These are phyloP conservation scores for Lumbricus terrestris DNA, from an alignment of 2,888 invertebrate species.

Conservation along the genomic window DNA sequence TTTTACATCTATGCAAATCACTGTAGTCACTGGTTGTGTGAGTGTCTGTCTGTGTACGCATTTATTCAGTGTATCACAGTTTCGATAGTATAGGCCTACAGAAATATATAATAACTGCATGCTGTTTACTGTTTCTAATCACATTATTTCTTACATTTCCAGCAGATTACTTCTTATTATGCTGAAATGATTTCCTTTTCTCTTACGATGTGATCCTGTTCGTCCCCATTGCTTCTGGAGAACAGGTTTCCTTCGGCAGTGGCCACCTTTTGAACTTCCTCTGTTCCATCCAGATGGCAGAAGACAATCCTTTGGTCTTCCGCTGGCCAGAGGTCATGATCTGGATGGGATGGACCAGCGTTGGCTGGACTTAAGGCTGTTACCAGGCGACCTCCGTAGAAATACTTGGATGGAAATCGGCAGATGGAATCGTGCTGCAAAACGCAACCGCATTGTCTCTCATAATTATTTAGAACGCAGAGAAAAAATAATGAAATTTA, in stretches of 20 bases:
- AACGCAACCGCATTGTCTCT: not conserved
- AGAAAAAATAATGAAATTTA: not conserved
- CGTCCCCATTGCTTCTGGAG: conserved; percentile 45
- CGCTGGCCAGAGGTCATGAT: not conserved
- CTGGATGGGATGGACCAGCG: not conserved
- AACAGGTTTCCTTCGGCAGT: conserved; percentile 48
- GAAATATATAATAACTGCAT: too few relatives aligned
- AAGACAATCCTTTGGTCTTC: conserved; percentile 40
- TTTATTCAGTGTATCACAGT: too few relatives aligned
- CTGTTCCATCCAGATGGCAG: conserved; percentile 47
- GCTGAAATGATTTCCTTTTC: not conserved
- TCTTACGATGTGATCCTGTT: conserved; percentile 29
- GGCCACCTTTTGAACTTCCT: conserved; percentile 44
- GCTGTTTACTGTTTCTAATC: not conserved
- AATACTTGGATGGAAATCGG: conserved; percentile 45
- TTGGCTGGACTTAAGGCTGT: conserved; percentile 16
- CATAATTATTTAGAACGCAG: not conserved
- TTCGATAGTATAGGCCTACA: too few relatives aligned
- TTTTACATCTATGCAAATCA: too few relatives aligned
- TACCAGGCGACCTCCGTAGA: conserved; percentile 42
- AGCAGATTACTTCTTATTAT: not conserved
- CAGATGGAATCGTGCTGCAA: conserved; percentile 47
- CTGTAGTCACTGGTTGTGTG: too few relatives aligned
- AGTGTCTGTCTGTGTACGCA: too few relatives aligned
- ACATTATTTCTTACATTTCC: not conserved